Conservation (phyloP, 2,888 invertebrate genomes). For the Campopleginae sp. region DNA sequence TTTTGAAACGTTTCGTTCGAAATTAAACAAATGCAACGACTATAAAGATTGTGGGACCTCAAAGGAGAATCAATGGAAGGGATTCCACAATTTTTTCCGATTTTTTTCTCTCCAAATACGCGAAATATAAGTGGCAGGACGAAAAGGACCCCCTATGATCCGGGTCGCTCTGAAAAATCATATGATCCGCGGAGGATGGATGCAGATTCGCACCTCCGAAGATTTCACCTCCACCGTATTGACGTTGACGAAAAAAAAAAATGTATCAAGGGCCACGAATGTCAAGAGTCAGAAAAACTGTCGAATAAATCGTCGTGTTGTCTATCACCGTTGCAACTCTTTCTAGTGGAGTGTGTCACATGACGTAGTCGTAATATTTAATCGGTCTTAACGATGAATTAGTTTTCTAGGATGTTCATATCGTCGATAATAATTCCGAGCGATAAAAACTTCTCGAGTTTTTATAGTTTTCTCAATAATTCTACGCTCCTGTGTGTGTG, state of each 20-base stretch:
- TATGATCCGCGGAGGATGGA: background rate
- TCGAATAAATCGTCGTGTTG: conserved; percentile 43
- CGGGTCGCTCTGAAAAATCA: no score
- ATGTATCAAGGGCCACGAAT: background rate
- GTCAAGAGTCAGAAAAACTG: conserved; percentile 32
- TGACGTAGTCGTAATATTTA: conserved; percentile 21
- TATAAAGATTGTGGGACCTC: no score
- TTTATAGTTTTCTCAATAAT: conserved; percentile 34
- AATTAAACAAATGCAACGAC: no score
- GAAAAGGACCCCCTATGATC: no score
- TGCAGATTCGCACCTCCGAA: conserved; percentile 71
- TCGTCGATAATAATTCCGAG: conserved; percentile 43
- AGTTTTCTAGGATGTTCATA: conserved; percentile 21
- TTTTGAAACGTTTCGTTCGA: no score
- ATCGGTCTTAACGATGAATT: conserved; percentile 23
- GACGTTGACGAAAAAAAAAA: conserved; percentile 17
- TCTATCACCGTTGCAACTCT: conserved; percentile 45
- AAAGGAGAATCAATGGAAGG: no score
- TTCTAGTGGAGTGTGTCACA: conserved; percentile 27
- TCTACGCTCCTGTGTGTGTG: conserved; percentile 42
- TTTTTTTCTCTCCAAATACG: no score
- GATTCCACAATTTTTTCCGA: no score
- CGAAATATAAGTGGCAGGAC: no score
- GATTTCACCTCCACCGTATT: conserved; percentile 38
- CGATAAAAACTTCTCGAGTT: background rate